Evolutionary conservation across 2,797 vertebrate genomes (phyloP), one percentile per base, ranked within the genome.

Genomic region (Halcyon chelicuti): DNA sequence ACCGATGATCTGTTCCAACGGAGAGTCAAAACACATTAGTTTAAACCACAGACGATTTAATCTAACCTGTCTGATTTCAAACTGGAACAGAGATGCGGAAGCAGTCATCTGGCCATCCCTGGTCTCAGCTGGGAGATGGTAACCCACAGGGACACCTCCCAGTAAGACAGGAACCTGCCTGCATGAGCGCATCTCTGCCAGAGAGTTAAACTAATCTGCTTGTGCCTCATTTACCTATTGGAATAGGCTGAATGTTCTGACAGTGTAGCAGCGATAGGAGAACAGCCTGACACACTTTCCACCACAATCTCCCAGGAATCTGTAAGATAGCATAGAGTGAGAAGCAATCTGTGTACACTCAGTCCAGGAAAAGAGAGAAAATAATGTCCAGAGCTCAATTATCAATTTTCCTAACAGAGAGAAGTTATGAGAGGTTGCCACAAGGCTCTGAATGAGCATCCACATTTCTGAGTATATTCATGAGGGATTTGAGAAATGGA

Each of bases 31-130:
- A 76, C 80, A 87, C 74, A 96, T 96, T 92, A 89, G 86, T 51
- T 79, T 85, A 96, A 95, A 89, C 71, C 90, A 85, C 80, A 92
- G 92, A 95, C 74, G 12, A 92, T 92, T 93, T 96, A 94, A 97
- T 96, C 95, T 93, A 95, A 88, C 90, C 93, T 94, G 93, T 73
- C 92, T 93, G 92, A 73, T 94, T 94, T 82, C 58, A 55, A 40
- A 88, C 71, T 73, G 83, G 63, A 95, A 73, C 67, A 92, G 63
- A 96, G 83, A 93, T 1, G 6, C 83, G 85, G 83, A 62, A 87
- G 80, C 86, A 93, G 95, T 94, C 88, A 85, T 90, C 90, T 88
- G 86, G 90, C 74, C 80, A 95, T 63, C 63, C 63, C 67, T 42
- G 74, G 86, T 42, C 90, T 94, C 96, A 95, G 93, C 88, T 89